Evolutionary conservation across 1,140 invertebrate species (phyloP).

Genomic region (Ceratoteleas bidentatus): DNA sequence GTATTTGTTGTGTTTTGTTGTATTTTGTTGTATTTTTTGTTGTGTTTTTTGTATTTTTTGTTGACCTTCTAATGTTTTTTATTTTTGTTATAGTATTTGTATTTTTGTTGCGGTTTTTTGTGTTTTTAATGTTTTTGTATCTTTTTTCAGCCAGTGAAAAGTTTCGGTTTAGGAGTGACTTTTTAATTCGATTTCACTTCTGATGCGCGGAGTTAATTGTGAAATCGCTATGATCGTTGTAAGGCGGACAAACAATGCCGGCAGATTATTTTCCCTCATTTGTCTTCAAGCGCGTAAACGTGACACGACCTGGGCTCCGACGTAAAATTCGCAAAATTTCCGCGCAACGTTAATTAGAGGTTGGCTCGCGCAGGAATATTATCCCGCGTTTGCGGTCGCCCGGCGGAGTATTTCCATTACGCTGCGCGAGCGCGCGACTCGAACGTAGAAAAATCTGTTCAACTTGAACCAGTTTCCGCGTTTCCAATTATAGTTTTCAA

Average conservation of each 20-base stretch:
- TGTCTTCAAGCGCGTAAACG: conserved; percentile 53
- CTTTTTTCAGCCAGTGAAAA: too few species aligned
- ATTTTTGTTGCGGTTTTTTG: too few species aligned
- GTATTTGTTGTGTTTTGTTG: too few species aligned
- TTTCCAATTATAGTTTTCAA: conserved; percentile 41
- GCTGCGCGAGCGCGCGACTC: conserved; percentile 8
- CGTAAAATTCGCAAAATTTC: conserved; percentile 37
- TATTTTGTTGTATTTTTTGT: too few species aligned
- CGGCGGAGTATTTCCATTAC: conserved; percentile 37
- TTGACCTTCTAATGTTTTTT: too few species aligned
- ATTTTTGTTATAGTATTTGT: too few species aligned
- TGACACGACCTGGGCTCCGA: conserved; percentile 15
- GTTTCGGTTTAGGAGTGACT: too few species aligned
- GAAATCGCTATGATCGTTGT: conserved; percentile 20
- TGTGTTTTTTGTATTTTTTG: too few species aligned
- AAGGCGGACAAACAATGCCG: conserved; percentile 21
- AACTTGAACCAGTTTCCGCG: conserved; percentile 47
- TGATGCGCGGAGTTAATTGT: conserved; percentile 12
- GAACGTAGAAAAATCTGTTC: conserved; percentile 32
- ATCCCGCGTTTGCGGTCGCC: conserved; percentile 45
- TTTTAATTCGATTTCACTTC: conserved; percentile 35
- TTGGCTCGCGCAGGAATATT: conserved; percentile 38
- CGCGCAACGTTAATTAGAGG: conserved; percentile 49
- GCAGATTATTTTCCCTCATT: conserved; percentile 45
- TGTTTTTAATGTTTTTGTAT: too few species aligned